Percentiles rank a stretch among this genome's conserved stretches.
Evolutionary conservation across 2,113 vertebrate genomes (phyloP).

Genomic region (Prunella fulvescens): DNA sequence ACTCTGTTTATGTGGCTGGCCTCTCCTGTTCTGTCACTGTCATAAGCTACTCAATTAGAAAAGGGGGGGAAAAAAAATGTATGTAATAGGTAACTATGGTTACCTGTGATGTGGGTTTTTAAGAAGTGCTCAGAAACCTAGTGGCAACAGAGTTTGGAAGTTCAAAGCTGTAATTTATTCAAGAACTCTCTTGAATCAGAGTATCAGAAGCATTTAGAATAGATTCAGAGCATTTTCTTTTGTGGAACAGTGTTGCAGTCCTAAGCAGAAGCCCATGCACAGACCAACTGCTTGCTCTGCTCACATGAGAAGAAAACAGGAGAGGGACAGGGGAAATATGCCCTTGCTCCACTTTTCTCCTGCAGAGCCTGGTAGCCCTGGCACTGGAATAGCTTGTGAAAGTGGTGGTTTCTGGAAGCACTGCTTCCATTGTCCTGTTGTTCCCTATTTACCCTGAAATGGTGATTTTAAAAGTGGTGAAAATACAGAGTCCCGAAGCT

Average conservation of each 20-base stretch:
- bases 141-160: conserved; percentile 34
- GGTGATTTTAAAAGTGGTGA: background rate
- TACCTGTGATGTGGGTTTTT: conserved; percentile 32
- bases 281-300: background rate
- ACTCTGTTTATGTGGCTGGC: background rate
- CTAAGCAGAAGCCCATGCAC: background rate
- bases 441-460: background rate
- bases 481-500: background rate
- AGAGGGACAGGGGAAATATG: background rate
- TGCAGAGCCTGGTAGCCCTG: background rate
- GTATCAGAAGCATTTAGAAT: conserved; percentile 13
- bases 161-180: conserved; percentile 59
- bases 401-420: background rate
- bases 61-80: background rate
- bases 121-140: conserved; percentile 27
- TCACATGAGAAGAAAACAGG: background rate
- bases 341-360: background rate
- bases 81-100: conserved; percentile 53
- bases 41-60: conserved; percentile 50
- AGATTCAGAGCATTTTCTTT: background rate
- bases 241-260: background rate
- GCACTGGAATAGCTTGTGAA: background rate
- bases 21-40: conserved; percentile 5
- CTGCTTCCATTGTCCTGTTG: background rate
- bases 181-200: conserved; percentile 22